phyloP scores from a whole-genome alignment of 1,140 invertebrate genomes.

The Fopius arisanus region DNA sequence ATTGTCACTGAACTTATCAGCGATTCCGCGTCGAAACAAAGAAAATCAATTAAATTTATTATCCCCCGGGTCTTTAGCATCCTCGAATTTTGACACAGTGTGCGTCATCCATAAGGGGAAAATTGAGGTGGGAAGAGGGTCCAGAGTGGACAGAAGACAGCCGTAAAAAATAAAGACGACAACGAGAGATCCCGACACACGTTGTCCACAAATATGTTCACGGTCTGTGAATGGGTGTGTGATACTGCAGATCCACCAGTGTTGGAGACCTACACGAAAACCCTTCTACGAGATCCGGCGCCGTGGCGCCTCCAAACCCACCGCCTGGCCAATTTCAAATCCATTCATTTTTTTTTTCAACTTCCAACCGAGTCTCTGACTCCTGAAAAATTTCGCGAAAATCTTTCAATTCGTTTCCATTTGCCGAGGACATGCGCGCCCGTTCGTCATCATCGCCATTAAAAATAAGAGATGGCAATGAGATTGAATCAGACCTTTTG shows the following conservation, averaged over 20 bases:
- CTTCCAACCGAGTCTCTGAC: background rate
- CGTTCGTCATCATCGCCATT: background rate
- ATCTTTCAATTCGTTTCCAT: background rate
- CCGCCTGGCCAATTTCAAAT: conserved; percentile 16
- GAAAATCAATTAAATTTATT: conserved; percentile 2
- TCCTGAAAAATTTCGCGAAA: conserved; percentile 6
- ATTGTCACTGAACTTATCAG: background rate
- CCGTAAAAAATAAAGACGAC: conserved; percentile 13
- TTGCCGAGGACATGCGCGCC: background rate
- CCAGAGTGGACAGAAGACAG: background rate
- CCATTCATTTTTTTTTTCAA: conserved; percentile 8
- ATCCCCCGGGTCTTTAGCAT: background rate
- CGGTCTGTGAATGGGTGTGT: conserved; percentile 4
- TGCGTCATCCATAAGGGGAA: background rate
- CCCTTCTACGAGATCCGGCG: conserved; percentile 65
- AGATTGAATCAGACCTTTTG: background rate
- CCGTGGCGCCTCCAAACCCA: conserved; percentile 58
- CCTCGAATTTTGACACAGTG: background rate
- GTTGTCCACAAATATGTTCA: conserved; percentile 20
- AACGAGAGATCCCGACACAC: conserved; percentile 8
- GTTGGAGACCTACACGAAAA: conserved; percentile 62
- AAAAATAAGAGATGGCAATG: background rate
- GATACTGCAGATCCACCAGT: conserved; percentile 29
- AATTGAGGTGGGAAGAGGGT: conserved; percentile 6
- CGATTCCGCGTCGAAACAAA: background rate